phyloP scores from a whole-genome alignment of 2,797 vertebrate species.

The Natrix natrix region DNA sequence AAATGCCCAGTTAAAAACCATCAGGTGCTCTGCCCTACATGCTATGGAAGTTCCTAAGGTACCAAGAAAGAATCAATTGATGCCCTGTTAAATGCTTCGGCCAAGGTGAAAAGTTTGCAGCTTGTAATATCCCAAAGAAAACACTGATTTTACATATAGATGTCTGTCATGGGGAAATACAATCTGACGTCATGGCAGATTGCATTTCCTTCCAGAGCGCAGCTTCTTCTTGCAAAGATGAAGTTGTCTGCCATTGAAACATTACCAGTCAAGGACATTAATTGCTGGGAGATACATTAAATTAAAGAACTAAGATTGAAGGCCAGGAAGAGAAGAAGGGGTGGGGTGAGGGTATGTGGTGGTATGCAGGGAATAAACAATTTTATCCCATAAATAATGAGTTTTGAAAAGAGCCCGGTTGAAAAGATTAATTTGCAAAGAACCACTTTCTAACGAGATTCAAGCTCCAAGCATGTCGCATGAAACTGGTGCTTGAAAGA shows the following conservation, averaged over 20 bases:
- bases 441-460: slow-evolving; percentile 49
- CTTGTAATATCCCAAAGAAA: slow-evolving; percentile 13
- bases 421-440: slow-evolving; percentile 33
- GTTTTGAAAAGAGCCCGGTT: slow-evolving; percentile 51
- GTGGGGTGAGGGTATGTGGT: background rate
- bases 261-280: slow-evolving; percentile 67
- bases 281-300: slow-evolving; percentile 70
- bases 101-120: background rate
- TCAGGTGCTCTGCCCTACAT: background rate
- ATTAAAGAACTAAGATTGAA: slow-evolving; percentile 54
- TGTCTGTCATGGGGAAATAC: slow-evolving; percentile 42
- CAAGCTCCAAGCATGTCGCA: rapidly evolving
- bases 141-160: slow-evolving; percentile 33
- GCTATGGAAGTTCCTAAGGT: background rate
- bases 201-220: slow-evolving; percentile 56
- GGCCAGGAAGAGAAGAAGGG: slow-evolving; percentile 21
- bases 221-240: slow-evolving; percentile 53
- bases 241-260: slow-evolving; percentile 68
- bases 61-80: background rate
- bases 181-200: slow-evolving; percentile 48
- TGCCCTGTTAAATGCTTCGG: background rate
- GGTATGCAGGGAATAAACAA: slow-evolving; percentile 14
- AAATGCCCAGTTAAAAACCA: background rate
- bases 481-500: background rate
- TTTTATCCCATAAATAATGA: slow-evolving; percentile 56